phyloP scores from a whole-genome alignment of 2,888 invertebrate genomes.

The Teinopalpus imperialis region DNA sequence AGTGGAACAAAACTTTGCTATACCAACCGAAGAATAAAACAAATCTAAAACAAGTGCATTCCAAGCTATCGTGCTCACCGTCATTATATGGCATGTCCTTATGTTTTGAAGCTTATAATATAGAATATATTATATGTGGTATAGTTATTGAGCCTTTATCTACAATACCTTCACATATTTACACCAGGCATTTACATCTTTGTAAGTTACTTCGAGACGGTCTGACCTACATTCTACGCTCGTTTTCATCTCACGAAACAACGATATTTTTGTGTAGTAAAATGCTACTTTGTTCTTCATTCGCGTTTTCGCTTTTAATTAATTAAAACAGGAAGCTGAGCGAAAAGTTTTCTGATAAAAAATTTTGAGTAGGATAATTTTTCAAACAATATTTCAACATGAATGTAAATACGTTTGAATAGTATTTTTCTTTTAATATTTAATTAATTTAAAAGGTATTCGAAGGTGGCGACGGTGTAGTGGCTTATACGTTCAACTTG shows the following conservation, averaged over 20 bases:
- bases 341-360: conserved; percentile 12
- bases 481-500: too few relatives aligned
- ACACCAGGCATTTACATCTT: conserved; percentile 49
- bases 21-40: too few relatives aligned
- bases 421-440: not conserved
- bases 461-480: too few relatives aligned
- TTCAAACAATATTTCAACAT: not conserved
- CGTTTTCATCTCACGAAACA: conserved; percentile 57
- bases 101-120: too few relatives aligned
- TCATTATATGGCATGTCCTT: too few relatives aligned
- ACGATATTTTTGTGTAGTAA: conserved; percentile 64
- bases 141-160: not conserved
- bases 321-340: conserved; percentile 50
- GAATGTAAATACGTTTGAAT: not conserved
- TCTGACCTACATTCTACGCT: conserved; percentile 63
- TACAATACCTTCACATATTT: conserved; percentile 34
- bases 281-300: conserved; percentile 58
- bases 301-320: conserved; percentile 56
- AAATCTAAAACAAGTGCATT: too few relatives aligned
- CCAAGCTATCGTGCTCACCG: too few relatives aligned
- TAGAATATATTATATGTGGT: not conserved
- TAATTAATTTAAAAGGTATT: too few relatives aligned
- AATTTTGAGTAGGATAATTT: conserved; percentile 11
- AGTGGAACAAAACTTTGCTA: too few relatives aligned
- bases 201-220: conserved; percentile 55